These are phyloP conservation scores for Sitophilus oryzae DNA, from an alignment of 1,140 invertebrate species.

Conservation along the genomic window DNA sequence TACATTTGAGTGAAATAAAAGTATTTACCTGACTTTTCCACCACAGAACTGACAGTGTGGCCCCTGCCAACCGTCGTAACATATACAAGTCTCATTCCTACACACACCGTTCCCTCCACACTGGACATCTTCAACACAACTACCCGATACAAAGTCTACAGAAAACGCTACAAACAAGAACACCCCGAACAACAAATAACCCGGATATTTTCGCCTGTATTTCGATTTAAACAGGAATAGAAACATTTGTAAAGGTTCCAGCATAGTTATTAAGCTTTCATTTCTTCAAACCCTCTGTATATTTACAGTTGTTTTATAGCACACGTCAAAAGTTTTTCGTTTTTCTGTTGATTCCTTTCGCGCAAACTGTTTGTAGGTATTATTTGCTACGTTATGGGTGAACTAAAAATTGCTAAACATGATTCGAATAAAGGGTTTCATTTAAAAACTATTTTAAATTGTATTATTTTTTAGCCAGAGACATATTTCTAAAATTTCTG, in stretches of 20 bases:
- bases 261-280: constrained; percentile 47
- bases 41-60: constrained; percentile 81
- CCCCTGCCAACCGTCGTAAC: constrained; percentile 86
- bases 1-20: no score
- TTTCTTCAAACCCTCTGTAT: constrained; percentile 1
- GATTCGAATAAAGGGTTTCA: neutral
- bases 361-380: no score
- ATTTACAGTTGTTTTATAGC: constrained; percentile 8
- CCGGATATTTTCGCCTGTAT: constrained; percentile 65
- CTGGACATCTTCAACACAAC: constrained; percentile 48
- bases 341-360: no score
- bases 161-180: constrained; percentile 39
- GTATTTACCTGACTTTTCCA: constrained; percentile 82
- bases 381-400: no score
- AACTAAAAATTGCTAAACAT: no score
- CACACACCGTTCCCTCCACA: constrained; percentile 69
- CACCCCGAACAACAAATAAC: constrained; percentile 49
- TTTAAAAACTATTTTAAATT: neutral
- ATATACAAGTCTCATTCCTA: constrained; percentile 79
- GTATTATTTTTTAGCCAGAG: neutral
- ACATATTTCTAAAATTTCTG: neutral
- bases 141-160: constrained; percentile 43
- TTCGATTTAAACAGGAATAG: constrained; percentile 78
- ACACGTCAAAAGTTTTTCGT: constrained; percentile 5
- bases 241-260: constrained; percentile 74